Evolutionary conservation across 2,888 invertebrate genomes (phyloP).

Genomic region (Pheosia tremula): DNA sequence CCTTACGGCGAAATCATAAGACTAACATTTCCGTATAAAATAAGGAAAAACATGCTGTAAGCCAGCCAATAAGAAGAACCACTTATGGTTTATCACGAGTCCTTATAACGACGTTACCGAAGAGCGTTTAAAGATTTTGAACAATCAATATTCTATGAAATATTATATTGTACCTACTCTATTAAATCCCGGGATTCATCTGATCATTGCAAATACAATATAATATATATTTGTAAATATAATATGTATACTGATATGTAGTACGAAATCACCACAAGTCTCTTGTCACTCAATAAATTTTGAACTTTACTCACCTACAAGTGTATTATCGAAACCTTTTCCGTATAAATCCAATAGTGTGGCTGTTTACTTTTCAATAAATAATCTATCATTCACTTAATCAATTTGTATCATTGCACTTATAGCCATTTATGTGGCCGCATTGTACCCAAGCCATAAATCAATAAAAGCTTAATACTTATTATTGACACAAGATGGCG

Average conservation of each 20-base stretch:
- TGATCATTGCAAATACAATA: not conserved
- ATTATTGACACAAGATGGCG: conserved; percentile 4
- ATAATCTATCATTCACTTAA: not conserved
- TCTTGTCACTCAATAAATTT: not conserved
- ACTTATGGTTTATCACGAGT: not conserved
- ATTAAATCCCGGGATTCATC: conserved; percentile 1
- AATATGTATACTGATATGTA: not conserved
- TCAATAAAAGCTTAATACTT: not conserved
- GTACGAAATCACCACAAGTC: not conserved
- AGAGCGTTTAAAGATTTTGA: not conserved
- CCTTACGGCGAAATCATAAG: not conserved
- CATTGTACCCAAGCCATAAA: not conserved
- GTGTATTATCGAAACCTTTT: not conserved
- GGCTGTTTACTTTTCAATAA: not conserved
- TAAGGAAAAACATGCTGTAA: not conserved
- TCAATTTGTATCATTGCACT: conserved; percentile 1
- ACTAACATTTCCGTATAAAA: not conserved
- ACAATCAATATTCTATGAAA: not conserved
- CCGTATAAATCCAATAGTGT: not conserved
- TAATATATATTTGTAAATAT: not conserved
- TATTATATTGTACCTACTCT: not conserved
- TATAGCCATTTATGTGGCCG: not conserved
- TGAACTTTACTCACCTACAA: not conserved
- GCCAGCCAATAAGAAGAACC: not conserved
- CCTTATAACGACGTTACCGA: not conserved